Conservation (phyloP, 2,113 vertebrate species). For the Micronycteris hirsuta region DNA sequence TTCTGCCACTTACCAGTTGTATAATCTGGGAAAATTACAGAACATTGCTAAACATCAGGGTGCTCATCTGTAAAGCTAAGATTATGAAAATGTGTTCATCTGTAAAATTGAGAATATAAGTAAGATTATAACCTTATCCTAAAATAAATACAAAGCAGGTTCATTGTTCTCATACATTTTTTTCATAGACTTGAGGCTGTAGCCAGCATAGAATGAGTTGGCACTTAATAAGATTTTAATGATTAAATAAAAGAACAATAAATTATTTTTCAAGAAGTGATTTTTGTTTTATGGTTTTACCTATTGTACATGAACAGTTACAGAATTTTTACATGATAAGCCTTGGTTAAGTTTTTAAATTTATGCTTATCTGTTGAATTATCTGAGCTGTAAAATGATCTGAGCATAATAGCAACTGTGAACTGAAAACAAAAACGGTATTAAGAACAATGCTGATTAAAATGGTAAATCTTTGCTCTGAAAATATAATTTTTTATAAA, state of each 20-base stretch:
- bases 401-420: constrained; percentile 41
- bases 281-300: background rate
- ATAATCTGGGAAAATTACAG: background rate
- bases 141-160: background rate
- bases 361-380: constrained; percentile 65
- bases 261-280: background rate
- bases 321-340: constrained; percentile 38
- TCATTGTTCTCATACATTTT: background rate
- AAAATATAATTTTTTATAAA: constrained; percentile 62
- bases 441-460: constrained; percentile 70
- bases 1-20: background rate
- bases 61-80: background rate
- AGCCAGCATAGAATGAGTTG: background rate
- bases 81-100: background rate
- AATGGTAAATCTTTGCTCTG: constrained; percentile 57
- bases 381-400: constrained; percentile 29
- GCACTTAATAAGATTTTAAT: background rate
- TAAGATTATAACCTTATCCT: background rate
- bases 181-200: background rate
- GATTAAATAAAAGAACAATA: background rate
- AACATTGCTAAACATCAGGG: background rate
- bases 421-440: constrained; percentile 57
- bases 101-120: background rate
- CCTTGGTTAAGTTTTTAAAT: constrained; percentile 56
- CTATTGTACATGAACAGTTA: background rate